A percentile compares a stretch with the other conserved stretches of the same genome.
Conservation (phyloP, 2,113 vertebrate genomes). For the Syngnathus floridae region DNA sequence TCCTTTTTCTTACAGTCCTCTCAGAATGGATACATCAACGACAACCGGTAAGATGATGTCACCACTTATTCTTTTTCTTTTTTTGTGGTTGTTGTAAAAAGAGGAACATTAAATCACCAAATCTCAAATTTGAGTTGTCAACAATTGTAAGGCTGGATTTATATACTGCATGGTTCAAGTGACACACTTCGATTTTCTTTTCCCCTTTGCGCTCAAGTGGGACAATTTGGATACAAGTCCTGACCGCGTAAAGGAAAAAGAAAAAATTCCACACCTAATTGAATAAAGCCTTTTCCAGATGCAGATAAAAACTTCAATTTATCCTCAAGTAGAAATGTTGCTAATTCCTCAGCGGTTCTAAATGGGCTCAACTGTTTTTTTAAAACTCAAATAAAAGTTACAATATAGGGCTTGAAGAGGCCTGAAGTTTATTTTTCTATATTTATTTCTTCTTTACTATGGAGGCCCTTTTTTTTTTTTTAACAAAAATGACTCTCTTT, state of each 20-base stretch:
- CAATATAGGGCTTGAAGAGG: too few relatives aligned
- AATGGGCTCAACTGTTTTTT: too few relatives aligned
- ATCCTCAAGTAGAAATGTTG: too few relatives aligned
- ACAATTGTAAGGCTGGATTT: neutral
- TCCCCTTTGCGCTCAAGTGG: neutral
- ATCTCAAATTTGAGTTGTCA: neutral
- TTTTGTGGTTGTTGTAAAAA: conserved; percentile 9
- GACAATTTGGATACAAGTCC: neutral
- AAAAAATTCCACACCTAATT: too few relatives aligned
- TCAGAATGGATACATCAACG: conserved; percentile 94
- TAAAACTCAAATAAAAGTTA: too few relatives aligned
- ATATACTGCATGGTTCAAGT: neutral
- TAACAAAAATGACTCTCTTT: too few relatives aligned
- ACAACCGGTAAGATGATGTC: conserved; percentile 85
- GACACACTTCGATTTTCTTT: neutral
- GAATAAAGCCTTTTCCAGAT: neutral
- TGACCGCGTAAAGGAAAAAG: too few relatives aligned
- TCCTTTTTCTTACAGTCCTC: conserved; percentile 83
- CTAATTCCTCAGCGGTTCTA: too few relatives aligned
- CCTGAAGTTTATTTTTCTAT: too few relatives aligned
- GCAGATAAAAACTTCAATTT: neutral
- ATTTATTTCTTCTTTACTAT: too few relatives aligned
- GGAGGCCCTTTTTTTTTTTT: too few relatives aligned
- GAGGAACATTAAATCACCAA: neutral
- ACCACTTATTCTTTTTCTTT: conserved; percentile 2